Evolutionary conservation across 2,888 invertebrate species (phyloP).

Genomic region (Drosophila longiperda): DNA sequence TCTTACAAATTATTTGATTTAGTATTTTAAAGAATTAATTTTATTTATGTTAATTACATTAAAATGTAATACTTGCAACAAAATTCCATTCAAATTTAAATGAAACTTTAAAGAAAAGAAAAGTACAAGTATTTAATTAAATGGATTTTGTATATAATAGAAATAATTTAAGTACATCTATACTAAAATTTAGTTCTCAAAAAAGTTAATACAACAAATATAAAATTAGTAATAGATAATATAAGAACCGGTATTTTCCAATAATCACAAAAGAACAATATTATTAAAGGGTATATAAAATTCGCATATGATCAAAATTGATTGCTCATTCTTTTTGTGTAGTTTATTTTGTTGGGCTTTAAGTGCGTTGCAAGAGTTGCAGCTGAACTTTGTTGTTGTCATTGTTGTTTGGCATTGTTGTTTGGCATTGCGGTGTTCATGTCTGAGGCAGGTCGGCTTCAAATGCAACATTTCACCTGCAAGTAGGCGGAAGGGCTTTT

Average conservation of each 20-base stretch:
- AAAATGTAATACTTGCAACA: neutral
- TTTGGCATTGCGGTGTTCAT: constrained; percentile 60
- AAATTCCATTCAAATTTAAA: neutral
- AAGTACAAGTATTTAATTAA: neutral
- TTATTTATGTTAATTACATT: neutral
- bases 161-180: neutral
- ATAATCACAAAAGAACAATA: neutral
- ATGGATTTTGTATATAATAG: neutral
- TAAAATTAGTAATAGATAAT: neutral
- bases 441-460: constrained; percentile 63
- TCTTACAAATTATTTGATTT: neutral
- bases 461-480: constrained; percentile 79
- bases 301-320: constrained; percentile 7
- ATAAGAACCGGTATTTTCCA: neutral
- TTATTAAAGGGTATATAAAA: constrained; percentile 10
- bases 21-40: neutral
- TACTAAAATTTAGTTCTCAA: neutral
- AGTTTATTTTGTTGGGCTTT: constrained; percentile 42
- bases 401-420: constrained; percentile 38
- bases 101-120: neutral
- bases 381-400: constrained; percentile 19
- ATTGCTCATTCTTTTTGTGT: constrained; percentile 16
- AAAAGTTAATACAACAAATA: neutral
- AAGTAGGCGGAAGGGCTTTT: constrained; percentile 76
- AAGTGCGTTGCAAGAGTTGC: constrained; percentile 45